Conservation (phyloP, 1,140 invertebrate genomes). For the Caenorhabditis elegans region WBcel235 BX284604.4:9083501-9084000, state of each 20-base stretch:
- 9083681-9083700: too few species aligned
- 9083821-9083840: slow-evolving; percentile 53
- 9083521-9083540: too few species aligned
- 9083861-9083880: slow-evolving; percentile 41
- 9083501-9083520: too few species aligned
- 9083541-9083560: not conserved
- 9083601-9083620: not conserved
- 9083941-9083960: slow-evolving; percentile 76
- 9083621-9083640: too few species aligned
- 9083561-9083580: not conserved
- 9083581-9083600: not conserved
- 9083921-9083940: slow-evolving; percentile 57
- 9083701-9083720: too few species aligned
- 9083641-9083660: too few species aligned
- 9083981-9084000: slow-evolving; percentile 88
- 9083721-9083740: slow-evolving; percentile 39
- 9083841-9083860: slow-evolving; percentile 36
- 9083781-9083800: not conserved
- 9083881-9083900: slow-evolving; percentile 56
- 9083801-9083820: slow-evolving; percentile 30
- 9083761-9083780: not conserved
- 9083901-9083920: slow-evolving; percentile 64
- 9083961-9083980: slow-evolving; percentile 95
- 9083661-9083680: too few species aligned
- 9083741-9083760: slow-evolving; percentile 36